Evolutionary conservation across 1,140 invertebrate genomes (phyloP).

Genomic region (Drosophila trapezifrons): DNA sequence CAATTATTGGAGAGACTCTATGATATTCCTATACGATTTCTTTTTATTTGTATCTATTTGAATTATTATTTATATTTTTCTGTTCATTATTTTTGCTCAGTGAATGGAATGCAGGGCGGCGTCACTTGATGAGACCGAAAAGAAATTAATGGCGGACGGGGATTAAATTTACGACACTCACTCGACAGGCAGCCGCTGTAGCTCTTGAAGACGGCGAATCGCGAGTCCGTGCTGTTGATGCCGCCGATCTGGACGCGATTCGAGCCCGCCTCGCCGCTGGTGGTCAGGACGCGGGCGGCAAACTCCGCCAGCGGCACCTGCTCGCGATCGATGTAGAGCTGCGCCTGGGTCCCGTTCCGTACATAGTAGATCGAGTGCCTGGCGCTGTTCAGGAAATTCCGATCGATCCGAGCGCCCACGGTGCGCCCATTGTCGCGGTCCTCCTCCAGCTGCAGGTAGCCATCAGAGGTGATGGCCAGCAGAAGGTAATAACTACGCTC

Average conservation of each 20-base stretch:
- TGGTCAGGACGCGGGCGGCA: constrained; percentile 87
- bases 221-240: constrained; percentile 91
- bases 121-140: constrained; percentile 68
- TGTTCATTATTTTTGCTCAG: constrained; percentile 8
- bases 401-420: constrained; percentile 89
- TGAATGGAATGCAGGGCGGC: constrained; percentile 8
- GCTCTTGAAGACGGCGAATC: constrained; percentile 91
- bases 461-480: constrained; percentile 91
- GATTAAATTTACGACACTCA: constrained; percentile 86
- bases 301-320: constrained; percentile 88
- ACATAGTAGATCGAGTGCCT: constrained; percentile 94
- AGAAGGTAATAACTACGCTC: constrained; percentile 93
- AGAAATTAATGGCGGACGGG: constrained; percentile 74
- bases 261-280: constrained; percentile 87
- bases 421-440: constrained; percentile 89
- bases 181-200: constrained; percentile 95
- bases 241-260: constrained; percentile 94
- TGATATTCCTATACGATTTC: too few species aligned
- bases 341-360: constrained; percentile 89
- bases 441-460: constrained; percentile 93
- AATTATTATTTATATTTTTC: not conserved
- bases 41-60: not conserved
- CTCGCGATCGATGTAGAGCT: constrained; percentile 90
- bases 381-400: constrained; percentile 91
- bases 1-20: too few species aligned